These are phyloP conservation scores for Pachyuromys duprasi DNA, from an alignment of 2,797 vertebrate species.

Conservation along the genomic window DNA sequence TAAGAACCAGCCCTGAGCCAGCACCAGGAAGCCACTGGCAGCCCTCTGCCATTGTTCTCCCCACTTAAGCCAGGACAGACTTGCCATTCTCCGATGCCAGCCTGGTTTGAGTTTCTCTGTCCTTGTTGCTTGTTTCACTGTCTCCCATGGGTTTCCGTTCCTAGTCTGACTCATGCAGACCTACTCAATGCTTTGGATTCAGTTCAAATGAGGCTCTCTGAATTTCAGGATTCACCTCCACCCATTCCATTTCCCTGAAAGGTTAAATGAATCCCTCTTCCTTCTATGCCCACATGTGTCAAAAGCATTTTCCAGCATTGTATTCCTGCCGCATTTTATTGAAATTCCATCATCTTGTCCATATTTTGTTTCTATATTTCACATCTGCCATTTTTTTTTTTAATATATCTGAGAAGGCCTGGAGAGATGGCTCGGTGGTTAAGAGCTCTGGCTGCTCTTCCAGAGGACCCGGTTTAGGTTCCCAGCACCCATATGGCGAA, in stretches of 20 bases:
- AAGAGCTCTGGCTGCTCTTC: background rate
- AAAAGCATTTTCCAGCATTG: background rate
- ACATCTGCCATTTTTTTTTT: background rate
- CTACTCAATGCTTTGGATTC: constrained; percentile 12
- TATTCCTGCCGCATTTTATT: background rate
- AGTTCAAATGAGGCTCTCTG: constrained; percentile 30
- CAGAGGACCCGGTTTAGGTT: background rate
- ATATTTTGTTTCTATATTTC: background rate
- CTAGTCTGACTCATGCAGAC: constrained; percentile 12
- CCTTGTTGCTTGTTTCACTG: background rate
- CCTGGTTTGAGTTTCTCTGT: background rate
- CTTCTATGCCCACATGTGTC: background rate
- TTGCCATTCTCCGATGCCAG: background rate
- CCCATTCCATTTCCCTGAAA: background rate
- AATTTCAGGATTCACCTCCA: constrained; percentile 16
- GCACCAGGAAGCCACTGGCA: background rate
- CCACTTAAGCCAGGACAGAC: background rate
- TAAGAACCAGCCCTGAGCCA: background rate
- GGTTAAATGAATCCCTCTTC: background rate
- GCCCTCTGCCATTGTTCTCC: background rate
- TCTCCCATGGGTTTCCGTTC: constrained; percentile 15
- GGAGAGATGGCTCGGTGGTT: background rate
- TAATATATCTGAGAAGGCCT: background rate
- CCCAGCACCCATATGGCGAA: background rate
- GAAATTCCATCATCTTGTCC: background rate